Evolutionary conservation across 92 coral and sea anemone species (phyloP).

Genomic region (Phenganax subtilis): DNA sequence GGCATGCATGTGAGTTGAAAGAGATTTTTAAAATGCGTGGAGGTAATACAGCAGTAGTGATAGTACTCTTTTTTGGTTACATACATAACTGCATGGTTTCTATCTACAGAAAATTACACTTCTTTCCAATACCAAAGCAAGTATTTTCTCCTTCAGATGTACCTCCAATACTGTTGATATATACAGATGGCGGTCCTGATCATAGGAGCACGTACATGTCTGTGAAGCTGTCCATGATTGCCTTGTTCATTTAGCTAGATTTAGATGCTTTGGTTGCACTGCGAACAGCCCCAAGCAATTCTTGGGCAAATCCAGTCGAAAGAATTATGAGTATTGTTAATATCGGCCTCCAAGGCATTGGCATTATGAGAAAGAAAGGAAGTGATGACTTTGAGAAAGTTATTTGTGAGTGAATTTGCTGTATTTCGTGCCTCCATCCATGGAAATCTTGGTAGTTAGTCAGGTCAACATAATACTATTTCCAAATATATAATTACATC

Average conservation of each 20-base stretch:
- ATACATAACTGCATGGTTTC: too few relatives aligned
- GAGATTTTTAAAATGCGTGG: background rate
- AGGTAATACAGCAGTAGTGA: background rate
- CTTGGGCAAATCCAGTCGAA: conserved; percentile 49
- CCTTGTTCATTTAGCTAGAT: conserved; percentile 21
- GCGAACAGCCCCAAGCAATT: conserved; percentile 33
- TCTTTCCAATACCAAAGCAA: too few relatives aligned
- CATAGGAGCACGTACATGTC: conserved; percentile 35
- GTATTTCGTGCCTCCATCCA: conserved; percentile 7
- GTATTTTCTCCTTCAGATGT: background rate
- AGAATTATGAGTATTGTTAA: conserved; percentile 43
- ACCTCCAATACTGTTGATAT: conserved; percentile 21
- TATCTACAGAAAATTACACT: too few relatives aligned
- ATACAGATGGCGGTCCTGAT: conserved; percentile 43
- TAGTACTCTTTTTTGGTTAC: too few relatives aligned
- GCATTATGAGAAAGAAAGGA: conserved; percentile 27
- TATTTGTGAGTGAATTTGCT: conserved; percentile 18
- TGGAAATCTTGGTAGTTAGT: background rate
- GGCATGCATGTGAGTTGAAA: background rate
- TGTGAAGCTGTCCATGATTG: conserved; percentile 29
- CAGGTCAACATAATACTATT: conserved; percentile 20
- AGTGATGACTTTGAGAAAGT: conserved; percentile 25
- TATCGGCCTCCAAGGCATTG: conserved; percentile 45
- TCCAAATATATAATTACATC: conserved; percentile 10
- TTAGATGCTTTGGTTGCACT: conserved; percentile 25